Percentiles rank a stretch among this genome's conserved stretches.
These are phyloP conservation scores for Bombycilla garrulus DNA, from an alignment of 2,113 vertebrate genomes.

Conservation along the genomic window DNA sequence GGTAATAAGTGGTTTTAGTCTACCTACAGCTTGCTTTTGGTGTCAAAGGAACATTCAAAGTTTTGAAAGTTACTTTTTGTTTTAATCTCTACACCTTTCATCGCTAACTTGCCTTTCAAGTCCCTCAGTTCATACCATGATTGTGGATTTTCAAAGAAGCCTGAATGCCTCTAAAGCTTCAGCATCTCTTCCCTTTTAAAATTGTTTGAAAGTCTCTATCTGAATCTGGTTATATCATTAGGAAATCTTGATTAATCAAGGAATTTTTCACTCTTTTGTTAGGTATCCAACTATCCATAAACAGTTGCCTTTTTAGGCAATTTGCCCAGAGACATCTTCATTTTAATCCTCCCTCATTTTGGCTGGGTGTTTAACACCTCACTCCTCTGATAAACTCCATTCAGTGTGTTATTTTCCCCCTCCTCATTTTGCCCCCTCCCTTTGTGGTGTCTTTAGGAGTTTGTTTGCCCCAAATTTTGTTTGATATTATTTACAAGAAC, in stretches of 20 bases:
- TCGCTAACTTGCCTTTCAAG: not conserved
- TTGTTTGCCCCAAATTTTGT: not conserved
- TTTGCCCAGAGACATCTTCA: not conserved
- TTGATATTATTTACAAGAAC: not conserved
- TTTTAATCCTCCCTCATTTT: not conserved
- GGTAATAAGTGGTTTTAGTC: not conserved
- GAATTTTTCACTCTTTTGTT: not conserved
- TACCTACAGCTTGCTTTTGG: not conserved
- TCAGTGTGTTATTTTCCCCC: rapidly evolving
- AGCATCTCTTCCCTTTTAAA: not conserved
- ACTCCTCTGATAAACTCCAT: not conserved
- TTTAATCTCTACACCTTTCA: not conserved
- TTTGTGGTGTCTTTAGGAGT: not conserved
- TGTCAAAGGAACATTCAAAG: not conserved
- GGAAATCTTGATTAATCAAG: not conserved
- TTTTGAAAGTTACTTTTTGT: slow-evolving; percentile 8
- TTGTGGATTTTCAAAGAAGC: slow-evolving; percentile 1
- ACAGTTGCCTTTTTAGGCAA: not conserved
- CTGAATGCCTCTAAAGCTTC: not conserved
- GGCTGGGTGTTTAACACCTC: not conserved
- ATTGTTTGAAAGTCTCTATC: not conserved
- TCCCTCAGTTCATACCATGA: not conserved
- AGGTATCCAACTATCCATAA: not conserved
- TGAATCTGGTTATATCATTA: not conserved
- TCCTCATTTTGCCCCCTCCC: not conserved